Conservation (phyloP, 2,888 invertebrate genomes). For the Copidosoma aretas region DNA sequence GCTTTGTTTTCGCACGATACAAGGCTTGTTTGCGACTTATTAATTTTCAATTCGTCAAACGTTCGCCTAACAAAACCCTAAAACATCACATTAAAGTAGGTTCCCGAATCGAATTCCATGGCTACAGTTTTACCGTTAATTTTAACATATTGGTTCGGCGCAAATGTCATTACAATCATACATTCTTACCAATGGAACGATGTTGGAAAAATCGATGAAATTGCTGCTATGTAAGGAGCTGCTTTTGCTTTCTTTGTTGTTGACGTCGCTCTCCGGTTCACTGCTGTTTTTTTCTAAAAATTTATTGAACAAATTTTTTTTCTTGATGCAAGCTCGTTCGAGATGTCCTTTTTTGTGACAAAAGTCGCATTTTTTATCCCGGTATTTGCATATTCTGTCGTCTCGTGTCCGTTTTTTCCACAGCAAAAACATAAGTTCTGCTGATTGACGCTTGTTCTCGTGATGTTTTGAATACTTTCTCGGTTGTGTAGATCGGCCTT, state of each 20-base stretch:
- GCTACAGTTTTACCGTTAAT: constrained; percentile 18
- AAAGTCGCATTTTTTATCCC: constrained; percentile 27
- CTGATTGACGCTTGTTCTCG: constrained; percentile 4
- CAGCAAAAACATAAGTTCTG: constrained; percentile 31
- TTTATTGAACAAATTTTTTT: constrained; percentile 24
- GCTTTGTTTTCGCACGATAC: constrained; percentile 24
- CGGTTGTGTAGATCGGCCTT: neutral
- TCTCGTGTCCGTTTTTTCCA: constrained; percentile 24
- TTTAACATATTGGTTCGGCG: constrained; percentile 30
- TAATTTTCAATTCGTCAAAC: constrained; percentile 24
- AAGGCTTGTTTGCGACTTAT: constrained; percentile 11
- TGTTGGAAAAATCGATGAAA: constrained; percentile 24
- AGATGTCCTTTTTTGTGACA: constrained; percentile 21
- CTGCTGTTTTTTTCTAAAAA: constrained; percentile 27
- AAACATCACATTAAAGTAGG: constrained; percentile 32
- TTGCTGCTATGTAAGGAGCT: neutral
- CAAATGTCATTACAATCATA: constrained; percentile 17
- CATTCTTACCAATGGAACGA: constrained; percentile 12
- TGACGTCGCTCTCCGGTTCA: constrained; percentile 20
- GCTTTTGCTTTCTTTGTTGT: constrained; percentile 13
- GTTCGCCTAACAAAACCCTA: constrained; percentile 20
- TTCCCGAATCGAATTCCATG: constrained; percentile 42
- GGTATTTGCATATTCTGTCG: constrained; percentile 26
- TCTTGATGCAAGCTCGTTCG: constrained; percentile 28
- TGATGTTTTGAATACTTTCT: constrained; percentile 1